These are phyloP conservation scores for Microtus oregoni DNA, from an alignment of 2,113 vertebrate genomes.

Conservation along the genomic window DNA sequence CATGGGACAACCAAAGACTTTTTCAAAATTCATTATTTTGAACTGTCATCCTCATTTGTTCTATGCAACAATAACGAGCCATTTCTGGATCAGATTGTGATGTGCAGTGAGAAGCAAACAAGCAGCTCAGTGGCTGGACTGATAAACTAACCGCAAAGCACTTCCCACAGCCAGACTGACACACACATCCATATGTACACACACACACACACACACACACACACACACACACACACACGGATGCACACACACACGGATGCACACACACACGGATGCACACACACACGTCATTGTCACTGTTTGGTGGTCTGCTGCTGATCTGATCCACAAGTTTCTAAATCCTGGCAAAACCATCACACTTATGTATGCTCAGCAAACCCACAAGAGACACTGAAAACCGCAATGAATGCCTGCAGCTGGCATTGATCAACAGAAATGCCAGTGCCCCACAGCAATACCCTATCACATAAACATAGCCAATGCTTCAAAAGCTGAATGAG, in stretches of 20 bases:
- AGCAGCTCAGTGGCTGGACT: background rate
- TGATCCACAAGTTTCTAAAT: background rate
- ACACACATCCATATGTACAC: background rate
- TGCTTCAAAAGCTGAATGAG: background rate
- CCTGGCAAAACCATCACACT: background rate
- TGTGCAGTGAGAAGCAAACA: background rate
- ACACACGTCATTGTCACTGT: background rate
- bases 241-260: too few relatives aligned
- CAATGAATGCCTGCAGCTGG: background rate
- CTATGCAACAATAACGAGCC: background rate
- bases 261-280: background rate
- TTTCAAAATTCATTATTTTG: background rate
- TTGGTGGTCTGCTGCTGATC: background rate
- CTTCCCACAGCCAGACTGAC: background rate
- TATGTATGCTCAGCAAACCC: background rate
- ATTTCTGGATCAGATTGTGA: background rate
- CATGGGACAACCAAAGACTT: background rate
- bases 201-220: too few relatives aligned
- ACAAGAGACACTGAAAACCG: background rate
- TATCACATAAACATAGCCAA: background rate
- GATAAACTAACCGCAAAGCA: background rate
- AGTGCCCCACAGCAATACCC: background rate
- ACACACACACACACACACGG: too few relatives aligned
- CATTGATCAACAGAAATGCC: background rate
- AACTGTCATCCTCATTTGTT: background rate